Evolutionary conservation across 2,888 invertebrate genomes (phyloP).

Genomic region (Pomacea canaliculata): DNA sequence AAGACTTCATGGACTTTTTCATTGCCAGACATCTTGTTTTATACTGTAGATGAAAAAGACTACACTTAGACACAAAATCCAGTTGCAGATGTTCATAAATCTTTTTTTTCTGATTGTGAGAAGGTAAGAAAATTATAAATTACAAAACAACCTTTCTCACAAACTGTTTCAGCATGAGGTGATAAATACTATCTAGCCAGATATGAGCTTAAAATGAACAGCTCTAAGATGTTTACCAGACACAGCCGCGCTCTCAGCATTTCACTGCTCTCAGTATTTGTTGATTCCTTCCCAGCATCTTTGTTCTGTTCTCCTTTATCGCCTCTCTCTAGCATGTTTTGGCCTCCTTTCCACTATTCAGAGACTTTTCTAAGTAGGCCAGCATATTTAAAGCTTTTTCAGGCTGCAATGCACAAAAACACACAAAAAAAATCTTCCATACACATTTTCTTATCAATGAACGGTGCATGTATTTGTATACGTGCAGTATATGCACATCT

Average conservation of each 20-base stretch:
- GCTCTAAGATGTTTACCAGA: conserved; percentile 45
- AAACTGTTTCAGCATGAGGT: too few species aligned
- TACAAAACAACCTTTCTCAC: too few species aligned
- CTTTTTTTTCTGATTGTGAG: too few species aligned
- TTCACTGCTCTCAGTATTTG: conserved; percentile 42
- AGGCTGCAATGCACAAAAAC: conserved; percentile 67
- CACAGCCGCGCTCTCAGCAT: conserved; percentile 60
- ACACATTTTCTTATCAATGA: too few species aligned
- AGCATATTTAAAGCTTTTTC: conserved; percentile 77
- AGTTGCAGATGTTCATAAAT: too few species aligned
- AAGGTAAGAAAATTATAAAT: too few species aligned
- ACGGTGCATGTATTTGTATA: too few species aligned
- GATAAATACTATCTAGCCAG: too few species aligned
- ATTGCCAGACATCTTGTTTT: conserved; percentile 76
- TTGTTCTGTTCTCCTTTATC: conserved; percentile 37
- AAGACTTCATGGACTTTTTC: conserved; percentile 72
- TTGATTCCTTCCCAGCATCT: conserved; percentile 27
- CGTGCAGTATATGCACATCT: too few species aligned
- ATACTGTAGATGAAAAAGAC: conserved; percentile 69
- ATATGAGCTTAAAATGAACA: background rate
- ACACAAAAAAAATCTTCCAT: background rate
- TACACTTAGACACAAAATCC: too few species aligned
- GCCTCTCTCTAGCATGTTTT: conserved; percentile 46
- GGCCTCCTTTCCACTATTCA: conserved; percentile 46
- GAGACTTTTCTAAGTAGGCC: conserved; percentile 74